Evolutionary conservation across 2,113 vertebrate species (phyloP), one percentile per base, ranked within the genome.

Genomic region (Lepisosteus osseus): DNA sequence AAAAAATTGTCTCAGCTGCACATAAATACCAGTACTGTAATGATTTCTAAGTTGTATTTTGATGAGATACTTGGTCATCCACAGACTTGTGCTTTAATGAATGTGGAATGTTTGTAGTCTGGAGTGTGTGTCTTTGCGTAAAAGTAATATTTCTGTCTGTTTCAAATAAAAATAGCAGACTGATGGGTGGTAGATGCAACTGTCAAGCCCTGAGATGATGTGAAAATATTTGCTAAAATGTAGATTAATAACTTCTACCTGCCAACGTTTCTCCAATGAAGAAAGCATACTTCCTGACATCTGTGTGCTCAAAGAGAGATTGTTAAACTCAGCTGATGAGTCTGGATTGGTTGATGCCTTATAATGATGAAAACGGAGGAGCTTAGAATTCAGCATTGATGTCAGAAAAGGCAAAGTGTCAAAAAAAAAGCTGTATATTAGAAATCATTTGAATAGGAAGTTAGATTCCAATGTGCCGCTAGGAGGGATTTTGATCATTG

Each of bases 381-480:
- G 80, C 86, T 92, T 91, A 80, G 80, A 88, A 93, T 91, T 89
- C 89, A 88, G 29, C 77, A 17, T 82, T 71, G 76, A 79, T 74
- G 81, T 69, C 70, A 85, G 81, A 82, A 89, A 89, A 90, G 82
- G 76, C 74, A 77, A 81, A 77, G 76, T 92, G 90, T 90, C 90
- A 89, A 83, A 79, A 78, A 78, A 84, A 80, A 81, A 91, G 87
- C 80, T 79, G 81, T 89, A 86, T 90, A 90, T 92, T 91, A 91
- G 86, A 88, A 82, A 75, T 82, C 86, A 91, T 90, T 89, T 92
- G 86, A 94, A 93, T 91, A 90, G 87, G 89, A 92, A 93, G 86
- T 84, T 57, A 51, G 90, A 89, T 90, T 84, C 86, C 77, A 82
- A 72, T 77, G 86, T 92, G 87, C 89, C 86, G 90, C 84, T 84